phyloP scores from a whole-genome alignment of 2,888 invertebrate genomes.

The Cantharis nigra region DNA sequence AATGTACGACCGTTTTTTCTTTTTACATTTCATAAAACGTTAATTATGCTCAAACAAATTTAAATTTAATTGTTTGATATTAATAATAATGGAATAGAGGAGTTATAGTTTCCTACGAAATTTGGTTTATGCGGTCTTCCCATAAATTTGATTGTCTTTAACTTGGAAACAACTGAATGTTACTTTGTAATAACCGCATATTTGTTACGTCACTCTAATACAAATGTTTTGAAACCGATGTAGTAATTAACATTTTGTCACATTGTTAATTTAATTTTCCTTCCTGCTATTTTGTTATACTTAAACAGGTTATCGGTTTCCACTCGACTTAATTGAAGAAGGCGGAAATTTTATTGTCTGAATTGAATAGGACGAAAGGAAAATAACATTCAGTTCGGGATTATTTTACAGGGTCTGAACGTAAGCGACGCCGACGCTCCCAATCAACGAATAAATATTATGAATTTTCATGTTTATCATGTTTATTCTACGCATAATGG shows the following conservation, averaged over 20 bases:
- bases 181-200: conserved; percentile 3
- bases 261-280: background rate
- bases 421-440: too few relatives aligned
- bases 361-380: background rate
- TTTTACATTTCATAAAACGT: background rate
- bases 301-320: background rate
- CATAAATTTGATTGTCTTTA: conserved; percentile 8
- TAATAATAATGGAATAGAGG: background rate
- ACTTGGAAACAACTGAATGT: conserved; percentile 2
- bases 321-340: background rate
- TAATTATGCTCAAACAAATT: background rate
- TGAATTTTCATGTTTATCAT: too few relatives aligned
- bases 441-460: too few relatives aligned
- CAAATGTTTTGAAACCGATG: background rate
- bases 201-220: conserved; percentile 3
- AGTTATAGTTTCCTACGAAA: conserved; percentile 3
- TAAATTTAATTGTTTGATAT: background rate
- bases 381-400: background rate
- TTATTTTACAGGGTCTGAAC: background rate
- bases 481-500: too few relatives aligned
- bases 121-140: conserved; percentile 4
- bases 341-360: background rate
- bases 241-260: background rate
- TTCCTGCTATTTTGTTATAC: background rate
- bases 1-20: background rate